Base-by-base conservation (phyloP, 2,888 invertebrate species). In the Anthophora plumipes region DNA sequence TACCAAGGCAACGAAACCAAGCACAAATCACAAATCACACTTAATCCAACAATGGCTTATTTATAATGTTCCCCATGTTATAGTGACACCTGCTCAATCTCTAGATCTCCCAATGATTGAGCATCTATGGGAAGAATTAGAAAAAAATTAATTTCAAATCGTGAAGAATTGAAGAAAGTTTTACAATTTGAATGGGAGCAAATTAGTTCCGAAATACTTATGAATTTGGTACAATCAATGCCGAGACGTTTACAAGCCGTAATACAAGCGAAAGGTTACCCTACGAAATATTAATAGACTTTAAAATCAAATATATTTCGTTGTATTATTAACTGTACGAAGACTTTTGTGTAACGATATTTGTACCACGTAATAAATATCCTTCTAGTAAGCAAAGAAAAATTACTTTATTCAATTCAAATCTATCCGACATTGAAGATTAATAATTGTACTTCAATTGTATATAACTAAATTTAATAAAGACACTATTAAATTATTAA, bases 301-400 rank as follows among this genome's bases (percentile, higher is more conserved):
- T 46, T n/a, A n/a, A 3, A 31, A 31, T 31, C n/a, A n/a, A n/a
- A n/a, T 31, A 31, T 59, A 9, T 59, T n/a, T n/a, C n/a, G n/a
- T n/a, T n/a, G n/a, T n/a, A 41, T 41, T 39, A 59, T 61, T 61
- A 41, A 46, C 25, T 20, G 46, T 61, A 46, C 37, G 20, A 37
- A 43, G n/a, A 55, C 31, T 59, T 59, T 41, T n/a, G n/a, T n/a
- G n/a, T n/a, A n/a, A n/a, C n/a, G n/a, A n/a, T n/a, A n/a, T n/a
- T n/a, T n/a, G n/a, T 41, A 59, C 59, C 41, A 41, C 9, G 8
- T 59, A 59, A 59, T 59, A 55, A 55, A 54, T 54, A 25, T 54
- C 25, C 54, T 54, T 11, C n/a, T n/a, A n/a, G n/a, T n/a, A n/a
- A n/a, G n/a, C n/a, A n/a, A n/a, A n/a, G n/a, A n/a, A n/a, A n/a